phyloP scores from a whole-genome alignment of 2,797 vertebrate genomes.

The Gadopsis marmoratus region DNA sequence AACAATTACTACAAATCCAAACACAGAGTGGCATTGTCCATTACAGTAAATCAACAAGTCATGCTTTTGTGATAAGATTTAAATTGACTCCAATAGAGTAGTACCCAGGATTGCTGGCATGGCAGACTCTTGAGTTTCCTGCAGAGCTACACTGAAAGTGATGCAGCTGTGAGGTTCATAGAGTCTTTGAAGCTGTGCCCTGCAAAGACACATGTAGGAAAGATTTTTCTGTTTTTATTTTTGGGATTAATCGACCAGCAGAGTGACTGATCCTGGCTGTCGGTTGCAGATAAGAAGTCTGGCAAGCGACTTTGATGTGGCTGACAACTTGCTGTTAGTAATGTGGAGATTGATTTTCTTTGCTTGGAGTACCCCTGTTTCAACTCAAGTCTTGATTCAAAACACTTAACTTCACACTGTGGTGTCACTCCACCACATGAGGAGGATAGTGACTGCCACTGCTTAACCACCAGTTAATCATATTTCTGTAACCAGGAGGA shows the following conservation, averaged over 20 bases:
- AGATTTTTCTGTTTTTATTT: conserved; percentile 52
- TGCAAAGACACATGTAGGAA: conserved; percentile 40
- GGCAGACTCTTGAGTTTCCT: conserved; percentile 17
- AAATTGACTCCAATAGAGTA: conserved; percentile 27
- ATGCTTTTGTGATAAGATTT: conserved; percentile 4
- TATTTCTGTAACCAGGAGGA: conserved; percentile 10
- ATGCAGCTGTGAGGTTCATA: conserved; percentile 29
- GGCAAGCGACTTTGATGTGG: conserved; percentile 56
- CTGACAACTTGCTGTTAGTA: conserved; percentile 59
- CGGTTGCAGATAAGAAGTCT: conserved; percentile 65
- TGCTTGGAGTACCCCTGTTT: conserved; percentile 46
- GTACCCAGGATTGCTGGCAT: conserved; percentile 13
- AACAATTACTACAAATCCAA: conserved; percentile 12
- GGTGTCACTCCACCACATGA: conserved; percentile 31
- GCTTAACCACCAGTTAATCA: conserved; percentile 52
- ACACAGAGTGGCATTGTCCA: conserved; percentile 21
- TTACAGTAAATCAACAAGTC: conserved; percentile 27
- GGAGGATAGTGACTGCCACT: conserved; percentile 11
- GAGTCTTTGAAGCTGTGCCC: conserved; percentile 45
- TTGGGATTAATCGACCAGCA: conserved; percentile 50
- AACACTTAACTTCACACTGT: conserved; percentile 20
- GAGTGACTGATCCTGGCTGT: conserved; percentile 60
- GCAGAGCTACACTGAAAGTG: conserved; percentile 20
- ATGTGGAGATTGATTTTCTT: conserved; percentile 59
- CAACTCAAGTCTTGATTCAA: conserved; percentile 38